Evolutionary conservation across 1,140 invertebrate species (phyloP).

Genomic region (Tetramorium simillimum): DNA sequence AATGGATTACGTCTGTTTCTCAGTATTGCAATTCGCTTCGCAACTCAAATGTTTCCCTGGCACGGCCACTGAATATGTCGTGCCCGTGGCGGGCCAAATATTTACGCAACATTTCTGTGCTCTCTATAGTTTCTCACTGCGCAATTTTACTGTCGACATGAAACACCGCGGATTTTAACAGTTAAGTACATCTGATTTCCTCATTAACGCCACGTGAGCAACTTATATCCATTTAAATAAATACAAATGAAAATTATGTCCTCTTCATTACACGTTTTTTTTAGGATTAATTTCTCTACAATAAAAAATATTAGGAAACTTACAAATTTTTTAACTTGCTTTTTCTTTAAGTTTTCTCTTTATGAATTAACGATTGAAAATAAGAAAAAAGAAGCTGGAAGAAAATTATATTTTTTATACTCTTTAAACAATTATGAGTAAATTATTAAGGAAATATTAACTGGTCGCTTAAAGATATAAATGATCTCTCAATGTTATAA

Average conservation of each 20-base stretch:
- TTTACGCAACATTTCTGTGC: not conserved
- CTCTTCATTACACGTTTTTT: no score
- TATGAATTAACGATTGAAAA: not conserved
- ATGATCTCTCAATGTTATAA: not conserved
- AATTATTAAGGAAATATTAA: not conserved
- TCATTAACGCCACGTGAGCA: not conserved
- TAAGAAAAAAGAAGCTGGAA: not conserved
- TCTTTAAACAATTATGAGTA: not conserved
- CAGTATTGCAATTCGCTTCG: not conserved
- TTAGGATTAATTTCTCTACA: not conserved
- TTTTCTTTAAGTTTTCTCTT: not conserved
- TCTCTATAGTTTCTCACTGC: not conserved
- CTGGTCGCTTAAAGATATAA: not conserved
- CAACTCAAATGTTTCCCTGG: constrained; percentile 1
- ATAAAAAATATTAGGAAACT: not conserved
- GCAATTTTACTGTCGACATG: not conserved
- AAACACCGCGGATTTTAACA: constrained; percentile 15
- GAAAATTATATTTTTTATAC: not conserved
- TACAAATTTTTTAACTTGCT: no score
- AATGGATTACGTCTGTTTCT: constrained; percentile 1
- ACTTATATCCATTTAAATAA: not conserved
- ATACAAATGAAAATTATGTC: not conserved
- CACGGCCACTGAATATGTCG: not conserved
- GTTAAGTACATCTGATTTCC: not conserved
- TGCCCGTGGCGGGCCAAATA: not conserved